Conservation (phyloP, 2,797 vertebrate genomes). For the Parauchenoglanis punctatus region DNA sequence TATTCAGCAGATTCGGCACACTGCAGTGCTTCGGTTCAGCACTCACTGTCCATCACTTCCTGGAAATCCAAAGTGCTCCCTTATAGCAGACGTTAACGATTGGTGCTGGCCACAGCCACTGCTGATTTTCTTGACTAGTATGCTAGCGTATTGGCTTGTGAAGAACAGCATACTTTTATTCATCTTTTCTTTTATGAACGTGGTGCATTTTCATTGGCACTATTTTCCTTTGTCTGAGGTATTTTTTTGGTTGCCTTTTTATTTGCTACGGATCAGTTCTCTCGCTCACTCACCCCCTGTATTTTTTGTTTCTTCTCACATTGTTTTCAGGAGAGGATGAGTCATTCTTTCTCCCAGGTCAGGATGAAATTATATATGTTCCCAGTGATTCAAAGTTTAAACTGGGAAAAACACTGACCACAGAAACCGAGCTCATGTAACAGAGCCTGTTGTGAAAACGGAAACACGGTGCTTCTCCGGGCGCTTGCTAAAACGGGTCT, state of each 20-base stretch:
- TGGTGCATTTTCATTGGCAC: background rate
- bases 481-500: background rate
- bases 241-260: background rate
- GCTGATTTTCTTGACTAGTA: background rate
- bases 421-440: conserved; percentile 9
- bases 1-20: background rate
- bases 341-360: conserved; percentile 36
- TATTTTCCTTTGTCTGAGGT: background rate
- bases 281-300: background rate
- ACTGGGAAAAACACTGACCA: conserved; percentile 6
- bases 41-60: background rate
- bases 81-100: background rate
- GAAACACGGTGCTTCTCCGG: conserved; percentile 3
- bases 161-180: background rate
- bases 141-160: background rate
- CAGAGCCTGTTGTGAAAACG: background rate
- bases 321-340: conserved; percentile 24
- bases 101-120: background rate
- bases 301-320: conserved; percentile 1
- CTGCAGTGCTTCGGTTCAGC: background rate
- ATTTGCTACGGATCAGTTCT: conserved; percentile 3
- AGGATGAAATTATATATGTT: conserved; percentile 26
- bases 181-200: background rate
- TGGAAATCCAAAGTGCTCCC: conserved; percentile 4
- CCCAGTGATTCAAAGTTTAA: conserved; percentile 5